Percentiles rank a stretch among this genome's conserved stretches.
phyloP scores from a whole-genome alignment of 23 tunicate species.

The Oikopleura dioica region DNA sequence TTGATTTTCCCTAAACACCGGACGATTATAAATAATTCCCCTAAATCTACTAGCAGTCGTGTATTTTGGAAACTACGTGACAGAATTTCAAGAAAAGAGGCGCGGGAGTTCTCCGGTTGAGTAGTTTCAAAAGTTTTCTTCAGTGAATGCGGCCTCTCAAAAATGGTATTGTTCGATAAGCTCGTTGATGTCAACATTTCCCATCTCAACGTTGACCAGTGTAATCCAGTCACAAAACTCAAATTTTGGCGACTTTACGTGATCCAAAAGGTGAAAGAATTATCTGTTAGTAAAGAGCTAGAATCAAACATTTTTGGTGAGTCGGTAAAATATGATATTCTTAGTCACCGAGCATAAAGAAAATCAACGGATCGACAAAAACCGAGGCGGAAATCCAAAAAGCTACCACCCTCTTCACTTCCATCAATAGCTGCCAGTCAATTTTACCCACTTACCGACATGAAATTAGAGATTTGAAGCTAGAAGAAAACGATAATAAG shows the following conservation, averaged over 20 bases:
- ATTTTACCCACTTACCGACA: constrained; percentile 4
- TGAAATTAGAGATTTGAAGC: too few species aligned
- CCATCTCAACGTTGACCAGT: neutral
- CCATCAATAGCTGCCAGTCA: neutral
- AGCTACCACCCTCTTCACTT: neutral
- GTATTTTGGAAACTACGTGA: too few species aligned
- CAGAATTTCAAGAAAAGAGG: too few species aligned
- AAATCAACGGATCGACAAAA: neutral
- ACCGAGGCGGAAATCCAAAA: neutral
- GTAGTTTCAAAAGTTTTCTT: too few species aligned
- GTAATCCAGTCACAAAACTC: neutral
- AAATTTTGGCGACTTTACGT: constrained; percentile 7
- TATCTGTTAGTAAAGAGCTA: neutral
- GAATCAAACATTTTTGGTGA: too few species aligned
- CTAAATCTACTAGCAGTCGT: too few species aligned
- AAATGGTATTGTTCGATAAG: neutral
- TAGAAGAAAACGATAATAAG: too few species aligned
- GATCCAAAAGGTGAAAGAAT: neutral
- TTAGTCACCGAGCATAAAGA: too few species aligned
- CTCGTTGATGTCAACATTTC: neutral
- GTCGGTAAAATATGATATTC: too few species aligned
- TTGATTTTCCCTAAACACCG: too few species aligned
- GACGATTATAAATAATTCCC: too few species aligned
- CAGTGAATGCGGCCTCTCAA: neutral
- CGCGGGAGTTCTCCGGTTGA: too few species aligned